Evolutionary conservation across 2,797 vertebrate species (phyloP).

Genomic region (Merluccius polli): DNA sequence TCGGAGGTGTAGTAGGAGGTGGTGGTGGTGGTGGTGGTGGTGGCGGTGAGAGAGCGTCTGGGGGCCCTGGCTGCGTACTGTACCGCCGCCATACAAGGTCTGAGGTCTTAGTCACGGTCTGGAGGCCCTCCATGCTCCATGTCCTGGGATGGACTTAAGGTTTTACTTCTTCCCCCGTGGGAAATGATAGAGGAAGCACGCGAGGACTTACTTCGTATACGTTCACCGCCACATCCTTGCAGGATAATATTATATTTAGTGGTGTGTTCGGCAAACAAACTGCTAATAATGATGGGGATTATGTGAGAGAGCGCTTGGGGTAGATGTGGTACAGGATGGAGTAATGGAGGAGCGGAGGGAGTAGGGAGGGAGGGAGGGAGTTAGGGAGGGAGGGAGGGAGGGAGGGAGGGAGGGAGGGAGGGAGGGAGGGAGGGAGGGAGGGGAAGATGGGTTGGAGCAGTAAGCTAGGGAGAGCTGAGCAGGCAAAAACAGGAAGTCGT

Average conservation of each 20-base stretch:
- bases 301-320: background rate
- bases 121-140: background rate
- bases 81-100: slow-evolving; percentile 12
- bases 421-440: background rate
- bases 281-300: background rate
- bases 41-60: background rate
- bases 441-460: background rate
- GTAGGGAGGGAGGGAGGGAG: background rate
- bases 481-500: background rate
- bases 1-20: background rate
- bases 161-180: background rate
- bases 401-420: background rate
- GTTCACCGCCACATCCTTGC: too few species aligned
- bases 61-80: background rate
- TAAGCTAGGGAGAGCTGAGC: background rate
- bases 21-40: background rate
- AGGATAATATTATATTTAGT: background rate
- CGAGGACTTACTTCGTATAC: too few species aligned
- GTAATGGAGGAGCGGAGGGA: background rate
- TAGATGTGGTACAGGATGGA: too few species aligned
- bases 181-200: background rate
- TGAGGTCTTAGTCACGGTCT: slow-evolving; percentile 12
- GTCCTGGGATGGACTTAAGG: background rate
- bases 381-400: background rate
- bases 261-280: background rate